phyloP scores from a whole-genome alignment of 2,888 invertebrate genomes.

The Agriopis aurantiaria region DNA sequence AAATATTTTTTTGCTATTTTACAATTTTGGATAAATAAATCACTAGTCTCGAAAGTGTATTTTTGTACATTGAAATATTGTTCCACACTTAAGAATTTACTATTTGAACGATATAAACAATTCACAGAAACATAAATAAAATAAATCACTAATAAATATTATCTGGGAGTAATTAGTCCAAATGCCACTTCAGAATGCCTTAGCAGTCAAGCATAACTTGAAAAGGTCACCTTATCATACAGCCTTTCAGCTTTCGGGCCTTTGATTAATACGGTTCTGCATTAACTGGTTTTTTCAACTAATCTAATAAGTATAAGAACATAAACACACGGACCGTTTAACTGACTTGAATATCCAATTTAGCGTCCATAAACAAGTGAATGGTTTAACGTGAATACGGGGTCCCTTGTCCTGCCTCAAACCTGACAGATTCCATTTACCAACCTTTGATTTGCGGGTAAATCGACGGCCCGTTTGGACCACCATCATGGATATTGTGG shows the following conservation, averaged over 20 bases:
- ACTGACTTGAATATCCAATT: conserved; percentile 39
- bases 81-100: no score
- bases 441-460: conserved; percentile 54
- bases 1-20: not conserved
- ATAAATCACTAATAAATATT: no score
- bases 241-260: not conserved
- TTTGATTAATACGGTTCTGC: not conserved
- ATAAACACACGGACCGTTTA: conserved; percentile 13
- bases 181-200: not conserved
- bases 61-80: not conserved
- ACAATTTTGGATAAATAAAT: not conserved
- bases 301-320: not conserved
- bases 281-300: not conserved
- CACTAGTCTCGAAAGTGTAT: not conserved
- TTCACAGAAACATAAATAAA: no score
- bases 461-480: conserved; percentile 44
- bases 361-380: conserved; percentile 34
- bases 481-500: conserved; percentile 31
- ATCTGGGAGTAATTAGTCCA: no score
- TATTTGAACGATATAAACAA: no score
- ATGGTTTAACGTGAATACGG: conserved; percentile 45
- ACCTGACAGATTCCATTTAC: conserved; percentile 50
- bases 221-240: not conserved
- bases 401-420: conserved; percentile 43
- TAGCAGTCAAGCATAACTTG: not conserved